Percentiles rank a stretch among this genome's conserved stretches.
phyloP scores from a whole-genome alignment of 2,113 vertebrate species.

The Tupaia tana region DNA sequence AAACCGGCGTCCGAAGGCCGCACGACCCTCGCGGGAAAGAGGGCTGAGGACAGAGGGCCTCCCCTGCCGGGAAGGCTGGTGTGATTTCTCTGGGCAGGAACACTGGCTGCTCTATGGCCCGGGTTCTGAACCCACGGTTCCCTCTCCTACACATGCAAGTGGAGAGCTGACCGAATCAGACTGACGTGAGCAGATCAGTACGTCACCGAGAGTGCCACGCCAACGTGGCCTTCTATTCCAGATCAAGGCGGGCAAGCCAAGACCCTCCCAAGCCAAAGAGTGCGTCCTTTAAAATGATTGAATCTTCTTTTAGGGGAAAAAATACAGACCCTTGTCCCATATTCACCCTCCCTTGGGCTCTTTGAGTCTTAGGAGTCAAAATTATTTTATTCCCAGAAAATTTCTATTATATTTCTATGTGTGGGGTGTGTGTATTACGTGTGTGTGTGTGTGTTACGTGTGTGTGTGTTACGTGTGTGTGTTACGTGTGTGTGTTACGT shows the following conservation, averaged over 20 bases:
- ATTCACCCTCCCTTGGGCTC: neutral
- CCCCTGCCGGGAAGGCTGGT: rapidly evolving
- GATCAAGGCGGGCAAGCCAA: neutral
- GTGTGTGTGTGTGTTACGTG: too few species aligned
- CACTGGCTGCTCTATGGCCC: neutral
- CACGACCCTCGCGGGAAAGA: neutral
- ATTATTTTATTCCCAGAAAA: conserved; percentile 8
- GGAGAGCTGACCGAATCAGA: neutral
- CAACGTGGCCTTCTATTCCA: neutral
- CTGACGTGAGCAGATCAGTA: neutral
- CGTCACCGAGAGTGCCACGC: neutral
- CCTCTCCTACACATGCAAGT: too few species aligned
- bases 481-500: too few species aligned
- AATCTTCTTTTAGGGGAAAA: neutral
- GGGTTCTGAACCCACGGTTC: neutral
- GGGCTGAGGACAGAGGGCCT: neutral
- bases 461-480: too few species aligned
- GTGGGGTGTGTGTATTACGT: too few species aligned
- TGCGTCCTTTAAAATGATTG: neutral
- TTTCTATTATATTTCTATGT: neutral
- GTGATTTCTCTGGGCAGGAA: neutral
- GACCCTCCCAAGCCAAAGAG: neutral
- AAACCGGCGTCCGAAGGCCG: neutral
- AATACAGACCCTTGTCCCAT: neutral
- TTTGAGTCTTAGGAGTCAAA: conserved; percentile 44